Base-by-base conservation (phyloP, 1,140 invertebrate species). In the Antheraea mylitta region DNA sequence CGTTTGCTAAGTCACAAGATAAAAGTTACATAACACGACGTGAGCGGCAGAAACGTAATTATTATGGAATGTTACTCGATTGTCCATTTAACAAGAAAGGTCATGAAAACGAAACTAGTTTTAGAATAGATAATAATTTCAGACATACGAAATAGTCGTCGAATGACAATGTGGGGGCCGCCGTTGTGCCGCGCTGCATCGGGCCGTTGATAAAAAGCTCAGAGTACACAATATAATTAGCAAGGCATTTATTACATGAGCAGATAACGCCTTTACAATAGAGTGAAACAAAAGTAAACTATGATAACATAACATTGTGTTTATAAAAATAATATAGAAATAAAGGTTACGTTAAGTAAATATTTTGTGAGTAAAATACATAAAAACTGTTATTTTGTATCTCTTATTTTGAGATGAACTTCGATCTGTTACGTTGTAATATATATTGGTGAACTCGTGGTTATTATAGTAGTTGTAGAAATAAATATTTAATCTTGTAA, bases 101-200 rank as follows among this genome's bases (percentile, higher is more conserved):
- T 53, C 45, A 53, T 53, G 11, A 16, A 53, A 53, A 53, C 16
- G 45, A 53, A 53, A 53, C 45, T 13, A 16, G 45, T 53, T 53
- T 53, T 53, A 53, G 45, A 16, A 53, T n/a, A 53, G 11, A 53
- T 53, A 53, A 53, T 53, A n/a, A 53, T 53, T 53, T 53, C 45
- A 53, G 45, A 53, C 16, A 53, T 16, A 16, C 38, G 38, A 53
- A 53, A 53, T 16, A n/a, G 16, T n/a, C 22, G 22, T 4, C 45
- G 45, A 53, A 13, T n/a, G 45, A 53, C 45, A 53, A 53, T 16
- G 45, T 10, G 11, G 45, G 11, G 45, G 45, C 45, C 16, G 13
- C 11, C 0, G 7, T 11, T 11, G n/a, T n/a, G 1, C 38, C 0
- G 45, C 45, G 16, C 45, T 1, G 45, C 45, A 13, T 13, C 45